Conservation (phyloP, 1,140 invertebrate genomes). For the Nasonia giraulti region DNA sequence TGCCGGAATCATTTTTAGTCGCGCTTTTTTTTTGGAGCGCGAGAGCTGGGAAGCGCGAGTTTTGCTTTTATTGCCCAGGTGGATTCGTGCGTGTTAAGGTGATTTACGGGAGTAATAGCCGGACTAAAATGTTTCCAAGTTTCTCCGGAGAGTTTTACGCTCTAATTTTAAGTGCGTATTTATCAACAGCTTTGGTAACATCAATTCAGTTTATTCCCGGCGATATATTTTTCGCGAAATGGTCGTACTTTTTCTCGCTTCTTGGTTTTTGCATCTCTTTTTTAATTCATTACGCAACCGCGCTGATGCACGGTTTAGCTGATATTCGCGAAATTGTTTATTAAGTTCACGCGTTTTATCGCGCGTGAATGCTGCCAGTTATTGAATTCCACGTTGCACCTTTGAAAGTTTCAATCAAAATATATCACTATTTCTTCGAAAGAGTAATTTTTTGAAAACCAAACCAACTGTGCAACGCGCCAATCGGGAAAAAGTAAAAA, state of each 20-base stretch:
- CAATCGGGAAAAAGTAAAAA: too few relatives aligned
- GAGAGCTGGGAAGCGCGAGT: neutral
- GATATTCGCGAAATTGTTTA: neutral
- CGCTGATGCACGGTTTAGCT: neutral
- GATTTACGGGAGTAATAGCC: slow-evolving; percentile 13
- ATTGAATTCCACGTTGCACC: too few relatives aligned
- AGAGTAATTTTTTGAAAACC: too few relatives aligned
- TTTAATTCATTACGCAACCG: neutral
- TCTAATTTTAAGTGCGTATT: slow-evolving; percentile 12
- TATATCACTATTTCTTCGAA: too few relatives aligned
- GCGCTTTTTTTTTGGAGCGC: neutral
- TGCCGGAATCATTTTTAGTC: neutral
- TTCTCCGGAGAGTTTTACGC: neutral
- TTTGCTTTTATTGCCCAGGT: slow-evolving; percentile 23
- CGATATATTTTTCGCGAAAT: slow-evolving; percentile 4
- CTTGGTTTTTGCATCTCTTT: neutral
- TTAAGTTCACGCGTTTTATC: too few relatives aligned
- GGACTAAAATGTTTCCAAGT: slow-evolving; percentile 10
- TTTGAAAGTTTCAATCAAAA: too few relatives aligned
- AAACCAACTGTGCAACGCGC: too few relatives aligned
- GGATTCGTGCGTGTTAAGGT: slow-evolving; percentile 17
- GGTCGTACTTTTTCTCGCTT: neutral
- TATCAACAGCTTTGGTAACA: slow-evolving; percentile 5
- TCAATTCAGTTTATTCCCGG: neutral
- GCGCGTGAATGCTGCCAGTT: too few relatives aligned